These are phyloP conservation scores for Acrossocheilus fasciatus DNA, from an alignment of 2,797 vertebrate species.

Conservation along the genomic window DNA sequence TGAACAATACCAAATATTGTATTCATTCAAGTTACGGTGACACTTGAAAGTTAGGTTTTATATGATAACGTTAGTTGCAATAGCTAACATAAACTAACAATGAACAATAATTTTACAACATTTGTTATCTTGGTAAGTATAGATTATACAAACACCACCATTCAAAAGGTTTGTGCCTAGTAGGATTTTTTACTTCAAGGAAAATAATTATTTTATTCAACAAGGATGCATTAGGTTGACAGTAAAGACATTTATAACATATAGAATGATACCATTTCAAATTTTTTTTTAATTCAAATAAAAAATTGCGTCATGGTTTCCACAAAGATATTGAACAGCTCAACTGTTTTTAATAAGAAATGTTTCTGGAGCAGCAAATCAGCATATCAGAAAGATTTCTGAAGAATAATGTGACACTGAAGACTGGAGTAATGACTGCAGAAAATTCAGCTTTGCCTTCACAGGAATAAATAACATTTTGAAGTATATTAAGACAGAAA, in stretches of 20 bases:
- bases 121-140: neutral
- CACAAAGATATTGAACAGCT: neutral
- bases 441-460: neutral
- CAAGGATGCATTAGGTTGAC: neutral
- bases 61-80: neutral
- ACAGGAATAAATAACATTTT: neutral
- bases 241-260: neutral
- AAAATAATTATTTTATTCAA: neutral
- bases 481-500: neutral
- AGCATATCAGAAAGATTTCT: neutral
- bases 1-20: neutral
- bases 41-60: neutral
- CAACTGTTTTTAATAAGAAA: neutral
- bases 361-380: neutral
- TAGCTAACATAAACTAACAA: neutral
- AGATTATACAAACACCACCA: neutral
- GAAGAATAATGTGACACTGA: no score
- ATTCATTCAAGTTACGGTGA: neutral
- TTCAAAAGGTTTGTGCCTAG: neutral
- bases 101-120: conserved; percentile 3
- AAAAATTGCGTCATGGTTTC: no score
- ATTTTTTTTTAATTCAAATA: no score
- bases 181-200: neutral
- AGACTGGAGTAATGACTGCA: no score
- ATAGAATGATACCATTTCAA: neutral